Percentiles rank a stretch among this genome's conserved stretches.
Evolutionary conservation across 2,888 invertebrate genomes (phyloP).

Genomic region (Lepidocyrtinus sp.): DNA sequence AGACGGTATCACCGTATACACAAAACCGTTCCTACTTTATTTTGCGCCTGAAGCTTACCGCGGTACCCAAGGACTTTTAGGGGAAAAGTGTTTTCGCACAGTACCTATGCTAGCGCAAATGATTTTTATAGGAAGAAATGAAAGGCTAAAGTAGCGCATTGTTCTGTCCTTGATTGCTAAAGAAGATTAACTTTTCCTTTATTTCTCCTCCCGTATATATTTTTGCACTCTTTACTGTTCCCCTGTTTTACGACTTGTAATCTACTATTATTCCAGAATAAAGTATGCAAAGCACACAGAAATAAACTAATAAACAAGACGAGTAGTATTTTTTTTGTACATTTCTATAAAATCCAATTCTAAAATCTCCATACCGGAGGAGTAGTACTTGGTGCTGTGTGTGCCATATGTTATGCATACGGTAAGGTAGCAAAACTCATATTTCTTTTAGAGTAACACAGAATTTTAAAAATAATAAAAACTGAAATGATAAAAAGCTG

Average conservation of each 20-base stretch:
- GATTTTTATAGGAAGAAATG: background rate
- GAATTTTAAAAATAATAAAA: background rate
- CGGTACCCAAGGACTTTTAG: no score
- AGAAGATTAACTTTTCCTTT: constrained; percentile 8
- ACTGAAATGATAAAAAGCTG: background rate
- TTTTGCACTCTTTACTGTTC: background rate
- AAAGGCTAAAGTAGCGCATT: background rate
- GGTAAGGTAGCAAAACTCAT: background rate
- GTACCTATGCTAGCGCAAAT: no score
- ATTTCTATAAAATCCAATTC: background rate
- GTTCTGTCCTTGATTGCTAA: constrained; percentile 18
- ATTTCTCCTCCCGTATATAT: background rate
- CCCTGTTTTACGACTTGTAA: constrained; percentile 14
- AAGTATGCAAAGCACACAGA: constrained; percentile 15
- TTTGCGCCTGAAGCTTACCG: no score
- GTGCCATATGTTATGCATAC: background rate
- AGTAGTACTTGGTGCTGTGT: background rate
- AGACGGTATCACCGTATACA: no score
- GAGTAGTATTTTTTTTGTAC: background rate
- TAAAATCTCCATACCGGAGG: background rate
- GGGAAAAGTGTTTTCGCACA: no score
- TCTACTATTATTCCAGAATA: constrained; percentile 11
- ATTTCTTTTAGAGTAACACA: background rate
- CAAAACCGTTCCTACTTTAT: no score
- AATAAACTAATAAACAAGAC: constrained; percentile 18